A percentile compares a stretch with the other conserved stretches of the same genome.
These are phyloP conservation scores for Porphyrio hochstetteri DNA, from an alignment of 2,113 vertebrate genomes.

Conservation along the genomic window DNA sequence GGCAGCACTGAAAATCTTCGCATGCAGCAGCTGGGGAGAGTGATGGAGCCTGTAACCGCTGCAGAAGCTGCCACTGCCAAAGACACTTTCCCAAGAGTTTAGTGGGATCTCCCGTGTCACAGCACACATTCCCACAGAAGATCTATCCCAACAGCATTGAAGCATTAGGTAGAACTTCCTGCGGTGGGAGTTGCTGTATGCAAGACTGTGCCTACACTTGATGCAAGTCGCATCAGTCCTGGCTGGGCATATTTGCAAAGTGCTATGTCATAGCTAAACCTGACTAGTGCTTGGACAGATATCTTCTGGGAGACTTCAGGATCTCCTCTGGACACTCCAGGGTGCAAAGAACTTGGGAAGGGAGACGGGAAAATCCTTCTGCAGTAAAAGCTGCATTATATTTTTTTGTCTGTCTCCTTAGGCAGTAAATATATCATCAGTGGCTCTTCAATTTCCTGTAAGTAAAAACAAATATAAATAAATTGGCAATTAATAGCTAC, in stretches of 20 bases:
- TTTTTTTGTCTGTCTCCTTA: neutral
- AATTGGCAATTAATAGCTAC: neutral
- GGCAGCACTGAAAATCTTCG: neutral
- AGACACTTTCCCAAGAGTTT: rapidly evolving
- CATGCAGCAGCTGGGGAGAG: neutral
- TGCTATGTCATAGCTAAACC: rapidly evolving
- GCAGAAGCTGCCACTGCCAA: neutral
- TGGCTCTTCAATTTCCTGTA: neutral
- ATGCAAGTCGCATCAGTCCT: rapidly evolving
- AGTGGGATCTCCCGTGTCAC: neutral
- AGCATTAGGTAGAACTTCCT: rapidly evolving
- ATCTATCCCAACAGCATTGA: rapidly evolving
- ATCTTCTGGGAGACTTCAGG: neutral
- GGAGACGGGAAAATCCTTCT: neutral
- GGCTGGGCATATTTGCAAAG: too few relatives aligned
- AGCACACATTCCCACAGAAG: rapidly evolving
- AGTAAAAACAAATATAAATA: neutral
- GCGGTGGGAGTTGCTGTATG: rapidly evolving
- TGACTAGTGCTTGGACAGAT: neutral
- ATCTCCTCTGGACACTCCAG: neutral
- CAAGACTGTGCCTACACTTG: rapidly evolving
- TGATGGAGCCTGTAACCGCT: neutral
- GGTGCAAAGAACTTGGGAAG: neutral
- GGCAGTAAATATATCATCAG: neutral
- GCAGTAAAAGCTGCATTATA: neutral